Conservation (phyloP, 2,113 vertebrate species). For the Syngnathus typhle region DNA sequence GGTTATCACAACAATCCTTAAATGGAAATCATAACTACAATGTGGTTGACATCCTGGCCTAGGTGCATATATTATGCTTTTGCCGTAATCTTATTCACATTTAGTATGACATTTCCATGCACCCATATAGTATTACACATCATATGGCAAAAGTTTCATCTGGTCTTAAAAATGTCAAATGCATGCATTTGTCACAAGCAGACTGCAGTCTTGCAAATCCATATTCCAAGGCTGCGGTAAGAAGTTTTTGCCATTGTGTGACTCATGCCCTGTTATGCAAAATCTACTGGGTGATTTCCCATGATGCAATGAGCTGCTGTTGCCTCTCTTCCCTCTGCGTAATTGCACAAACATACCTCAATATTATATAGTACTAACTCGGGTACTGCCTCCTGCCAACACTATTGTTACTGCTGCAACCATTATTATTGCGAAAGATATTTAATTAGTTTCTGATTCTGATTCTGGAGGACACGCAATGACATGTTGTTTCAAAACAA, state of each 20-base stretch:
- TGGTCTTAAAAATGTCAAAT: not conserved
- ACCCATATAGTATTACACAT: not conserved
- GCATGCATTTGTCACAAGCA: not conserved
- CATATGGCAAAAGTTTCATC: not conserved
- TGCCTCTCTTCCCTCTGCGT: not conserved
- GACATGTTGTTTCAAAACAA: too few relatives aligned
- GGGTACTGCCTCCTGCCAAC: not conserved
- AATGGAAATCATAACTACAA: not conserved
- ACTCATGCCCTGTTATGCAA: not conserved
- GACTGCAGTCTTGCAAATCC: not conserved
- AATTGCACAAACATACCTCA: not conserved
- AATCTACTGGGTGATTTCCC: slow-evolving; percentile 2
- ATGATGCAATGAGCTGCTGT: slow-evolving; percentile 3
- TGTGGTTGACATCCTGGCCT: not conserved
- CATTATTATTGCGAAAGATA: not conserved
- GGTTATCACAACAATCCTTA: not conserved
- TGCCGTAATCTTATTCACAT: not conserved
- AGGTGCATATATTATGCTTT: not conserved
- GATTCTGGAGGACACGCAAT: not conserved
- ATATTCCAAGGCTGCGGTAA: not conserved
- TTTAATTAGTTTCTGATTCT: not conserved
- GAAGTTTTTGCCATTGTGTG: not conserved
- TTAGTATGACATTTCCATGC: not conserved
- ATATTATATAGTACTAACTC: not conserved
- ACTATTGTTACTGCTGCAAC: not conserved